Conservation (phyloP, 2,113 vertebrate species). For the Neodon shergylaensis region DNA sequence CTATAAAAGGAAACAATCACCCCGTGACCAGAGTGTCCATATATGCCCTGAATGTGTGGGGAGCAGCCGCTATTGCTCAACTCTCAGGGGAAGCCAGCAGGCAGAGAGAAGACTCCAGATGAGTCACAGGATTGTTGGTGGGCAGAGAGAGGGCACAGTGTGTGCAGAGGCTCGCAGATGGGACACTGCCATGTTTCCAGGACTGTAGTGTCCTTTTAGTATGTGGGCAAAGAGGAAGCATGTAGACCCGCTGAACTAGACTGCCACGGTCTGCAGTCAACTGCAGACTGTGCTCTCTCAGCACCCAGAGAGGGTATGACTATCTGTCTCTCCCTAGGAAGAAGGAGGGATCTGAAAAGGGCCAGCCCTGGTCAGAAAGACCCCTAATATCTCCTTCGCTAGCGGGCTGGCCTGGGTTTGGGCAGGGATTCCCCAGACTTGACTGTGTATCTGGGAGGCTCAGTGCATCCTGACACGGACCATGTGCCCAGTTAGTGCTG, state of each 20-base stretch:
- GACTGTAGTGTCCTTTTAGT: background rate
- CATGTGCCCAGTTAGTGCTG: too few species aligned
- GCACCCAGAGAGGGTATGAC: background rate
- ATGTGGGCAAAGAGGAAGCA: too few species aligned
- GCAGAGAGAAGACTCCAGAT: background rate
- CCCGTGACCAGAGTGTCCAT: background rate
- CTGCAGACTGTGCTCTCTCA: background rate
- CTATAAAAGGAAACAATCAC: background rate
- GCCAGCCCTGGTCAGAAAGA: background rate
- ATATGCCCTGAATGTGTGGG: background rate
- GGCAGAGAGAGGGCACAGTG: background rate
- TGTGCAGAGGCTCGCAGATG: background rate
- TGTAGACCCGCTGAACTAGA: background rate
- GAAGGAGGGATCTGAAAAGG: background rate
- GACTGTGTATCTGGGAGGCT: background rate
- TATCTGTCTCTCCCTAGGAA: background rate
- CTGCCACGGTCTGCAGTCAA: background rate
- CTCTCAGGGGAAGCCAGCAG: background rate
- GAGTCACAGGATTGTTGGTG: background rate
- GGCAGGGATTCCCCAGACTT: background rate
- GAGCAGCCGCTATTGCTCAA: background rate
- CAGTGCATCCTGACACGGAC: background rate
- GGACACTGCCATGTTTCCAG: background rate
- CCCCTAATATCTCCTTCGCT: background rate
- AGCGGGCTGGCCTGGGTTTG: background rate